phyloP scores from a whole-genome alignment of 2,113 vertebrate genomes.

The Otus sunia region DNA sequence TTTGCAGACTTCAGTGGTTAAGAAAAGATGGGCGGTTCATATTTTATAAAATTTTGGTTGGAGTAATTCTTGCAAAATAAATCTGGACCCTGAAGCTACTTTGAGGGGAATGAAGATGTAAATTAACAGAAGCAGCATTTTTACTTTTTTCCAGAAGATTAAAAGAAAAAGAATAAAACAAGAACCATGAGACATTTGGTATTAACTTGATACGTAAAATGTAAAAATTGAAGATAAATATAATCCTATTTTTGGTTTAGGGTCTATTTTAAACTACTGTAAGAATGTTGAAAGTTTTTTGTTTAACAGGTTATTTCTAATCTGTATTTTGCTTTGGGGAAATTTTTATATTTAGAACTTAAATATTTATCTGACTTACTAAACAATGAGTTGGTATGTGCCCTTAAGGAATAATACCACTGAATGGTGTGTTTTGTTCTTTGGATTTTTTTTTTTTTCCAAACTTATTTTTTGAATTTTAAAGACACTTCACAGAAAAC shows the following conservation, averaged over 20 bases:
- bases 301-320: not conserved
- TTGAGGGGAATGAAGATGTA: not conserved
- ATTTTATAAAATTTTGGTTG: not conserved
- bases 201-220: not conserved
- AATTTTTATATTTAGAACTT: not conserved
- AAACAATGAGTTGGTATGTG: not conserved
- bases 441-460: not conserved
- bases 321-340: not conserved
- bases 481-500: not conserved
- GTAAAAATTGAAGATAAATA: not conserved
- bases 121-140: not conserved
- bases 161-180: not conserved
- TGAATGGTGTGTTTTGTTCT: not conserved
- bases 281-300: not conserved
- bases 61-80: constrained; percentile 7
- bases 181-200: not conserved
- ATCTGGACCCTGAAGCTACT: not conserved
- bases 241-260: not conserved
- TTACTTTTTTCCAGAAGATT: not conserved
- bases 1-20: not conserved
- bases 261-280: not conserved
- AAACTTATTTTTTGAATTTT: not conserved
- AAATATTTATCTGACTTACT: not conserved
- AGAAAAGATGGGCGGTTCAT: not conserved
- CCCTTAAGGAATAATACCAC: not conserved